Evolutionary conservation across 2,888 invertebrate species (phyloP).

Genomic region (Hypercompe scribonia): DNA sequence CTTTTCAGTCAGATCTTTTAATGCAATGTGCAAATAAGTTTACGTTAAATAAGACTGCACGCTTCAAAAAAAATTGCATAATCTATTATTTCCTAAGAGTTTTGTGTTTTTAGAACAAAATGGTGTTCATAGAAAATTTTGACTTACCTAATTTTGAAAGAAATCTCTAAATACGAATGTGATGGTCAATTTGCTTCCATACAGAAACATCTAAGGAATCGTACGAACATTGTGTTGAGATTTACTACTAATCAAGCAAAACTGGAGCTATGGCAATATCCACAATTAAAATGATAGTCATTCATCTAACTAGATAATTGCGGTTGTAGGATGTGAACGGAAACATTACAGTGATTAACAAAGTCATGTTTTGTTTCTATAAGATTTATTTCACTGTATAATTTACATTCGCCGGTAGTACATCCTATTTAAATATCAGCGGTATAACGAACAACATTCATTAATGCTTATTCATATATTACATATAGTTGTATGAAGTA

Average conservation of each 20-base stretch:
- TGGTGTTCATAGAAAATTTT: too few species aligned
- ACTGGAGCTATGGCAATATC: conserved; percentile 56
- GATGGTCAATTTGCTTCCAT: too few species aligned
- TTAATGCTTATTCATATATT: too few species aligned
- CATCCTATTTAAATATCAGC: background rate
- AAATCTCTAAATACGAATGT: too few species aligned
- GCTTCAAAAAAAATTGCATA: background rate
- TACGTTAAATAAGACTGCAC: background rate
- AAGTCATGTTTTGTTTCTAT: background rate
- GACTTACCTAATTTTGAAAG: too few species aligned
- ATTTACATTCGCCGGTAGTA: background rate
- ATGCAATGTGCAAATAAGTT: background rate
- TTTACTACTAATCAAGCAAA: conserved; percentile 36
- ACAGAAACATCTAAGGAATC: conserved; percentile 4
- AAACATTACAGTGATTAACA: conserved; percentile 4
- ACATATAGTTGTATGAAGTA: too few species aligned
- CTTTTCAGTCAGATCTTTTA: too few species aligned
- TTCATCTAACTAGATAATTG: conserved; percentile 64
- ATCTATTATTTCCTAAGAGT: too few species aligned
- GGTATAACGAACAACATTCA: background rate
- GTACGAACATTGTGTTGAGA: conserved; percentile 29
- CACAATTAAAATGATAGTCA: conserved; percentile 60
- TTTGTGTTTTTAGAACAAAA: too few species aligned
- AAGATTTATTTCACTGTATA: background rate
- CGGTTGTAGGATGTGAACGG: conserved; percentile 46